A percentile compares a stretch with the other conserved stretches of the same genome.
Conservation (phyloP, 2,797 vertebrate genomes). For the Moxostoma hubbsi region DNA sequence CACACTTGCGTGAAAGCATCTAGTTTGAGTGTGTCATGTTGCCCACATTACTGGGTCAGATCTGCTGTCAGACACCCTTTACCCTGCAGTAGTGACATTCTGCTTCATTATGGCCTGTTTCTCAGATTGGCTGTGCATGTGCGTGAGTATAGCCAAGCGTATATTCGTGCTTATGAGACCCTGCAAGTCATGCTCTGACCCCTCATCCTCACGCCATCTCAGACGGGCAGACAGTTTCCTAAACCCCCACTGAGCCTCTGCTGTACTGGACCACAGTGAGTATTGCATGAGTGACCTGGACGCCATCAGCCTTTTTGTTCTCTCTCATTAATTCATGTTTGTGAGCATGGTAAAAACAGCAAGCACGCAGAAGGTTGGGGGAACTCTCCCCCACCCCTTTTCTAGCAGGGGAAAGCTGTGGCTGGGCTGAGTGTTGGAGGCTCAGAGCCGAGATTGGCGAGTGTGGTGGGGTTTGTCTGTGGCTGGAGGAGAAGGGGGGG, state of each 20-base stretch:
- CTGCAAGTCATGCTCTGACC: slow-evolving; percentile 26
- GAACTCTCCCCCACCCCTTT: slow-evolving; percentile 35
- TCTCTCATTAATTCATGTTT: slow-evolving; percentile 79
- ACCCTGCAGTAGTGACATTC: slow-evolving; percentile 28
- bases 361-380: slow-evolving; percentile 45
- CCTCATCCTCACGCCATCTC: slow-evolving; percentile 18
- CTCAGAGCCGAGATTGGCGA: slow-evolving; percentile 11
- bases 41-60: slow-evolving; percentile 43
- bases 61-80: slow-evolving; percentile 24
- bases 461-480: slow-evolving; percentile 39
- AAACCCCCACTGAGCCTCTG: slow-evolving; percentile 40
- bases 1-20: background rate
- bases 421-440: slow-evolving; percentile 36
- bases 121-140: slow-evolving; percentile 3
- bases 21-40: slow-evolving; percentile 10
- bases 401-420: slow-evolving; percentile 11
- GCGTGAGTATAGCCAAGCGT: slow-evolving; percentile 7
- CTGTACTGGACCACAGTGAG: slow-evolving; percentile 59
- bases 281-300: slow-evolving; percentile 63
- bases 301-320: slow-evolving; percentile 69
- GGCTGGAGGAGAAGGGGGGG: slow-evolving; percentile 37
- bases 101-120: slow-evolving; percentile 19
- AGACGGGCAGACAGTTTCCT: slow-evolving; percentile 23
- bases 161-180: background rate
- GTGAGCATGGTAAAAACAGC: slow-evolving; percentile 71